Evolutionary conservation across 2,888 invertebrate genomes (phyloP), one percentile per base, ranked within the genome.

Genomic region (Tenthredo notha): DNA sequence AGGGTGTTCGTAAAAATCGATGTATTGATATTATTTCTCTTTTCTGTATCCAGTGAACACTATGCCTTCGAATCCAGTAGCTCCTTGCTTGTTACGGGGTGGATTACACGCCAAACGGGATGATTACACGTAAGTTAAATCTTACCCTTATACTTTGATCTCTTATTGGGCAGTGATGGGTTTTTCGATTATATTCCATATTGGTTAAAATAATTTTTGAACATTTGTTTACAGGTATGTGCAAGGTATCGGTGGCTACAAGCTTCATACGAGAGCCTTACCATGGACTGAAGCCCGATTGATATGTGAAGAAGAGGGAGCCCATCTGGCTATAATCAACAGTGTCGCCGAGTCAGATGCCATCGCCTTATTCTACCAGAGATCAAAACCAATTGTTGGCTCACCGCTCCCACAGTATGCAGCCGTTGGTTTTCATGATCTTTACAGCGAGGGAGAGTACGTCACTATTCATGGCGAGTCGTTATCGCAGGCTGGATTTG

Each of bases 241-340:
- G 54, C 82, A 58, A 85, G 80, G 85, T 77, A 83, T 87, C 85
- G 84, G 86, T 86, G 50, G 80, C 84, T 65, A 94, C 89, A 94
- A 94, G 86, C 92, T 94, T 85, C 94, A 94, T 85, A 85, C 91
- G 25, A 88, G 87, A 0, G 93, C 93, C 0, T 88, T 87, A 86
- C 93, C 89, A 74, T 94, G 94, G 94, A 89, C 89, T 0, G 93
- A 94, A 0, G 94, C 94, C 0, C 91, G 91, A 50, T 88, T 89
- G 0, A 87, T 90, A 2, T 94, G 94, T 86, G 89, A 88, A 92
- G 92, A 86, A 88, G 86, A 4, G 88, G 94, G 94, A 0, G 92
- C 93, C 0, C 87, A 86, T 9, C 86, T 94, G 0, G 94, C 93
- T 86, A 93, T 93, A 47, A 93, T 94, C 2, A 91, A 92, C 18